phyloP scores from a whole-genome alignment of 2,113 vertebrate species.

The Hippocampus barbouri region DNA sequence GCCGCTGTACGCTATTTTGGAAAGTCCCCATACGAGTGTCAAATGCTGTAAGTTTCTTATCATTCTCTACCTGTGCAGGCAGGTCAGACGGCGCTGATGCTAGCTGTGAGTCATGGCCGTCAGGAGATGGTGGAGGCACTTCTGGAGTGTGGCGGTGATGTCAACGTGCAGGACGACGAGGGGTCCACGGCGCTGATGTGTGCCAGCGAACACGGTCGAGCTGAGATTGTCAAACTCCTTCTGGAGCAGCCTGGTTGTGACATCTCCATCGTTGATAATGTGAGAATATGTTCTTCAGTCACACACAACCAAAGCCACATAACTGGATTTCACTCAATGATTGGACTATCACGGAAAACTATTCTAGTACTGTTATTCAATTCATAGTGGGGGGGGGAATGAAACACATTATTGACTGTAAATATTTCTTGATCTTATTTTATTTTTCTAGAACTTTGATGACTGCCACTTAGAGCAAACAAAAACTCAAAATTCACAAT shows the following conservation, averaged over 20 bases:
- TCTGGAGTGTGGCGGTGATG: conserved; percentile 78
- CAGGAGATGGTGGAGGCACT: conserved; percentile 90
- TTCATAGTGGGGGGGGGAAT: too few species aligned
- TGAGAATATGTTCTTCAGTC: conserved; percentile 57
- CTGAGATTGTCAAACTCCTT: conserved; percentile 83
- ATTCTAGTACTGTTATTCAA: too few species aligned
- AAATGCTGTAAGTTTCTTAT: background rate
- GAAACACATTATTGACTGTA: too few species aligned
- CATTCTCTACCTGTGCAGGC: conserved; percentile 68
- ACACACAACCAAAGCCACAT: too few species aligned
- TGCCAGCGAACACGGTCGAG: conserved; percentile 85
- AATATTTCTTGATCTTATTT: too few species aligned
- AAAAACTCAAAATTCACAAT: too few species aligned
- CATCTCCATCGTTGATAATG: conserved; percentile 81
- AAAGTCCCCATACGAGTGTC: background rate
- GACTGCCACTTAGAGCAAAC: too few species aligned
- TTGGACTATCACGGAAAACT: too few species aligned
- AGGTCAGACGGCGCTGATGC: conserved; percentile 89
- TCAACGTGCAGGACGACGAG: conserved; percentile 88
- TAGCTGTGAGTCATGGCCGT: conserved; percentile 87
- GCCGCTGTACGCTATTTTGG: background rate
- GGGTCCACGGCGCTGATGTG: conserved; percentile 96
- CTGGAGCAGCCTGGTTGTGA: conserved; percentile 84
- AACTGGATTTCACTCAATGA: too few species aligned
- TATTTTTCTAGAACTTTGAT: too few species aligned